Conservation (phyloP, 1,140 invertebrate genomes). For the Drosophila rhopaloa region DNA sequence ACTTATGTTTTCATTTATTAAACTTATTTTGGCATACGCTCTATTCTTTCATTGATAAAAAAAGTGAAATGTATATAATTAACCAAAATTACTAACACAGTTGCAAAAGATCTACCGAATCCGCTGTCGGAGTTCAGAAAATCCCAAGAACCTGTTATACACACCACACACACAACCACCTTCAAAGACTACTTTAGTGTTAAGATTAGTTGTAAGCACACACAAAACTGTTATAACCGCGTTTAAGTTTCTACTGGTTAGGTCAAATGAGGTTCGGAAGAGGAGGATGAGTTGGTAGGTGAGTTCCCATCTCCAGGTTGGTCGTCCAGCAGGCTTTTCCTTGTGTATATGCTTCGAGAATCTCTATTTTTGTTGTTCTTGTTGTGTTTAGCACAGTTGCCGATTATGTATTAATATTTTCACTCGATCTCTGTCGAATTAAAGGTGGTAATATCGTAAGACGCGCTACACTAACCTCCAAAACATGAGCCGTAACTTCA, state of each 20-base stretch:
- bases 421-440: conserved; percentile 28
- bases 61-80: conserved; percentile 53
- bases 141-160: conserved; percentile 50
- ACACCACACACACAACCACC: conserved; percentile 32
- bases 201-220: conserved; percentile 40
- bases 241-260: conserved; percentile 24
- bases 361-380: conserved; percentile 83
- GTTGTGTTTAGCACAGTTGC: conserved; percentile 75
- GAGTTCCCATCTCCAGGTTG: conserved; percentile 44
- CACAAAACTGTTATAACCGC: conserved; percentile 21
- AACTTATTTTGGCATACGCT: conserved; percentile 48
- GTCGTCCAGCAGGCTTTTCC: conserved; percentile 59
- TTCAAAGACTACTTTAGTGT: conserved; percentile 33
- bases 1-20: conserved; percentile 46
- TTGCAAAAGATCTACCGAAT: conserved; percentile 39
- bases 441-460: conserved; percentile 82
- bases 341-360: conserved; percentile 83
- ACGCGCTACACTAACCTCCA: conserved; percentile 78
- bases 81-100: conserved; percentile 73
- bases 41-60: conserved; percentile 29
- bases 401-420: conserved; percentile 31
- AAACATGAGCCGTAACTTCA: conserved; percentile 54
- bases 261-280: conserved; percentile 29
- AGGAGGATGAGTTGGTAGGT: conserved; percentile 34
- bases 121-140: conserved; percentile 10